Base-by-base conservation (phyloP, 1,140 invertebrate genomes). In the Drosophila rufa region DNA sequence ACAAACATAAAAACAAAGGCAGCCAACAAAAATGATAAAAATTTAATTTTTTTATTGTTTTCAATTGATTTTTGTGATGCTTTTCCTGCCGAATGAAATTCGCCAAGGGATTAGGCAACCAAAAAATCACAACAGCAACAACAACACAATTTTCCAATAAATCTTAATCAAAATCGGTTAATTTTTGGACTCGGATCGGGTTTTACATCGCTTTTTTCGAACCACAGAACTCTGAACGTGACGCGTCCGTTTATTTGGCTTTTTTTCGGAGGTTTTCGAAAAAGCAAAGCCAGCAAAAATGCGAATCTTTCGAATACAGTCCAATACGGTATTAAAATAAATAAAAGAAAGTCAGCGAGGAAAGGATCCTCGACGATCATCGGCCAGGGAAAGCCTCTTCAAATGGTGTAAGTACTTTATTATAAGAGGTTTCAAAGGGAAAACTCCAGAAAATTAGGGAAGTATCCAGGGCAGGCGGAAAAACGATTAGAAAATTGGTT, bases 1-100 rank as follows among this genome's bases (percentile, higher is more conserved):
- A 87, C 74, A 80, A 73, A 86, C 76, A 85, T 19, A 58, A 57
- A 70, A 66, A 75, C 59, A 80, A 74, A 85, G 51, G 46, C 47
- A 82, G 12, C 17, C 51, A 56, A 40, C 19, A 75, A 43, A 59
- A 82, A 58, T 79, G 71, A 76, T 73, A 69, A 67, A 85, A 84
- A 79, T 67, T 66, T 14, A 80, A 85, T 78, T 89, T 89, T 89
- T 89, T 89, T 89, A 71, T 89, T 89, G 80, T 87, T 89, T 80
- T 61, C 45, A 42, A 74, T 75, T 75, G 17, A 75, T 79, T 81
- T 79, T 83, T 80, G 85, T 89, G 80, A 78, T 89, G 75, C 64
- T 61, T 80, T 78, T 82, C 76, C 55, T 70, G 64, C 38, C 69
- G 77, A 87, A 78, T 80, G n/a, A 57, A 87, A 86, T 86, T 87